phyloP scores from a whole-genome alignment of 2,888 invertebrate species.

The Corythucha ciliata region DNA sequence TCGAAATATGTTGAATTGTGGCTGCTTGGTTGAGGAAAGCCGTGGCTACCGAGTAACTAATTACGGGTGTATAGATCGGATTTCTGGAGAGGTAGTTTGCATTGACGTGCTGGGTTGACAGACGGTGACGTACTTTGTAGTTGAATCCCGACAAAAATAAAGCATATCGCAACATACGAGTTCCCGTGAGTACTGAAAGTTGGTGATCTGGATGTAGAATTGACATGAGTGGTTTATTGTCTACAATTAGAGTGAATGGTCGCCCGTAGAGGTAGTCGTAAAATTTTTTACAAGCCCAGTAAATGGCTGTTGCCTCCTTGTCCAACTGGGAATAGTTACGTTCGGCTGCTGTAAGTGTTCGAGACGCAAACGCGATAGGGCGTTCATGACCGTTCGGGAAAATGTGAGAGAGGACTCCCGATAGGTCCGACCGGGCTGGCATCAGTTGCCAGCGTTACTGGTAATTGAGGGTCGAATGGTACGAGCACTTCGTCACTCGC shows the following conservation, averaged over 20 bases:
- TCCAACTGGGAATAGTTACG: conserved; percentile 4
- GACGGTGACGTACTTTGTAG: conserved; percentile 7
- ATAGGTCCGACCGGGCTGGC: conserved; percentile 19
- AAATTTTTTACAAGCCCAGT: conserved; percentile 13
- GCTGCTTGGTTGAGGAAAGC: no score
- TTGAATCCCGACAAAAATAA: conserved; percentile 11
- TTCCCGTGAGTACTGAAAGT: conserved; percentile 10
- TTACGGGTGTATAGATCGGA: no score
- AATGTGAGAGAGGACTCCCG: conserved; percentile 11
- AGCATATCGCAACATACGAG: conserved; percentile 18
- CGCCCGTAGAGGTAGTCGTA: conserved; percentile 20
- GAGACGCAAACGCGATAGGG: conserved; percentile 6
- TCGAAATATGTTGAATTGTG: no score
- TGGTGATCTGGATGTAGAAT: conserved; percentile 18
- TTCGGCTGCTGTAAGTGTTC: conserved; percentile 1
- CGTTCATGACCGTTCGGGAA: conserved; percentile 13
- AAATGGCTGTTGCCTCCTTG: conserved; percentile 25
- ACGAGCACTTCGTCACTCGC: conserved; percentile 15
- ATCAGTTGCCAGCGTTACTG: conserved; percentile 19
- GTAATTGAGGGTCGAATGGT: conserved; percentile 14
- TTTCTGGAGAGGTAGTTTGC: conserved; percentile 19
- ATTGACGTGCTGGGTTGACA: conserved; percentile 10
- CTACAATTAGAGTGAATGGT: conserved; percentile 20
- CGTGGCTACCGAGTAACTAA: no score
- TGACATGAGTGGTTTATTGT: conserved; percentile 21